Base-by-base conservation (phyloP, 2,888 invertebrate species). In the Sericinus montela region DNA sequence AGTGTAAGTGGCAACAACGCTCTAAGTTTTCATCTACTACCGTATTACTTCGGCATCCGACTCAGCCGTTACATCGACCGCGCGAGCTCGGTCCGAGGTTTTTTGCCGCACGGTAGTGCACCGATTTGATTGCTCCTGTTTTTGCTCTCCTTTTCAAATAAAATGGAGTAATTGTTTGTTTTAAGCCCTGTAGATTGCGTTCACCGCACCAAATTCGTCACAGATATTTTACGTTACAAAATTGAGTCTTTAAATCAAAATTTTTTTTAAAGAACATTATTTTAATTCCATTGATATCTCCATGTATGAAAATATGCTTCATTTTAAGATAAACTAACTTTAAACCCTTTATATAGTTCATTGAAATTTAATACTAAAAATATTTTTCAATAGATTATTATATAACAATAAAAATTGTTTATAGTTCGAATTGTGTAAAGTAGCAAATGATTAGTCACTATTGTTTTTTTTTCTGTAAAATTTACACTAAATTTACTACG, bases 91-190 rank as follows among this genome's bases (percentile, higher is more conserved):
- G 65, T 63, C 64, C 65, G 58, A 67, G 69, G 67, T 79, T 88
- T 87, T 86, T 87, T 85, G 80, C 81, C 65, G 69, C 76, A 72
- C 80, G 69, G 76, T 77, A 80, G 82, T 77, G 80, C 81, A 82
- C 70, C 81, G 77, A 83, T 85, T 84, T 82, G 81, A 85, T 83
- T 86, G 85, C 84, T 78, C 70, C 60, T 65, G 68, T 81, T 87
- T 86, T 87, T 87, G 86, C 77, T 75, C 72, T 75, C 69, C 75
- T 81, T 80, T 80, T 78, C 80, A 83, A 87, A 86, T 80, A 86
- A 85, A 85, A 78, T 79, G 64, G 77, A 83, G 84, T 86, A 87
- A 88, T 87, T 87, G 87, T 88, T 88, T 88, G 88, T 87, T 88
- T 85, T 87, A 87, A 80, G 75, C 70, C 75, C 69, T 72, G 75